A percentile compares a stretch with the other conserved stretches of the same genome.
Evolutionary conservation across 1,140 invertebrate species (phyloP).

Genomic region (Heliconius nattereri): DNA sequence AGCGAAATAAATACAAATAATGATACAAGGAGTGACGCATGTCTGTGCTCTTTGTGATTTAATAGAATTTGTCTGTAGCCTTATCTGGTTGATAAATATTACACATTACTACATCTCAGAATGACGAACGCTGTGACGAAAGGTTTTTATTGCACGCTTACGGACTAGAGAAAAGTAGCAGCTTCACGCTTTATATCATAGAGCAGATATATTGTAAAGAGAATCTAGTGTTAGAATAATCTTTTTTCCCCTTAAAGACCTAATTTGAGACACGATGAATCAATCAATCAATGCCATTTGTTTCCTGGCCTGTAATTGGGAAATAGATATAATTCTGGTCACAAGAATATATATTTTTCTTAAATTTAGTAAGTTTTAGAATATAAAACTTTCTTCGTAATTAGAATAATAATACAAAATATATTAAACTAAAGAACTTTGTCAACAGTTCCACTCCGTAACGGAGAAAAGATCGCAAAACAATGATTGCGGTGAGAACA

Average conservation of each 20-base stretch:
- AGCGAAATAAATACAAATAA: not conserved
- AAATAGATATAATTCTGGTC: too few species aligned
- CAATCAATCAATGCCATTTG: too few species aligned
- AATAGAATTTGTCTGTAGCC: not conserved
- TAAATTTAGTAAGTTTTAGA: too few species aligned
- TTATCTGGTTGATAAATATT: not conserved
- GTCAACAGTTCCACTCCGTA: slow-evolving; percentile 70
- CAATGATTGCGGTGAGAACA: slow-evolving; percentile 70
- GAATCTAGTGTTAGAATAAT: not conserved
- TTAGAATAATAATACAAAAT: too few species aligned
- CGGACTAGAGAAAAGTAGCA: not conserved
- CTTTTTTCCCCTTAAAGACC: too few species aligned
- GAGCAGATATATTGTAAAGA: not conserved
- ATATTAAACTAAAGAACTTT: slow-evolving; percentile 18
- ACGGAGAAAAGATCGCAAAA: slow-evolving; percentile 71
- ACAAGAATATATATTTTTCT: too few species aligned
- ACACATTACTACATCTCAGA: not conserved
- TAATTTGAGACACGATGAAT: too few species aligned
- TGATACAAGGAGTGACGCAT: not conserved
- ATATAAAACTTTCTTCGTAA: too few species aligned
- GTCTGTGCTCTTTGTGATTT: not conserved
- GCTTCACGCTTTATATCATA: not conserved
- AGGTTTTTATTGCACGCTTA: not conserved
- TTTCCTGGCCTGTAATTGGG: too few species aligned
- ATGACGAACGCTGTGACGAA: not conserved